Conservation (phyloP, 2,888 invertebrate species). For the Vesta saturnalis region DNA sequence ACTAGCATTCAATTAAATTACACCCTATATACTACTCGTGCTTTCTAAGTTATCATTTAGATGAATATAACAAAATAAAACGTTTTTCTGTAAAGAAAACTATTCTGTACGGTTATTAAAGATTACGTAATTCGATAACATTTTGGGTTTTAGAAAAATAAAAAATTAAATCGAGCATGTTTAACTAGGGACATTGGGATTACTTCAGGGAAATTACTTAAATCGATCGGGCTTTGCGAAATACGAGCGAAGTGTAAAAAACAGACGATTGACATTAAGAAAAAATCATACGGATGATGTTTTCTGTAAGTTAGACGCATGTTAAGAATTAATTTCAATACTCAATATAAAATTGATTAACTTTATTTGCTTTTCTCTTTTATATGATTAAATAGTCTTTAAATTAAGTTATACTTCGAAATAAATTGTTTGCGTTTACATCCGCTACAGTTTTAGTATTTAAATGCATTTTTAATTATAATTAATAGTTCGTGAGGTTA, state of each 20-base stretch:
- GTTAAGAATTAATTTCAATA: slow-evolving; percentile 15
- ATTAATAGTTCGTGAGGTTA: background rate
- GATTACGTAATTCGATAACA: background rate
- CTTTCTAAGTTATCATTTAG: no score
- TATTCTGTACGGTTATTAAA: background rate
- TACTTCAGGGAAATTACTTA: slow-evolving; percentile 49
- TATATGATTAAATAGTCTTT: background rate
- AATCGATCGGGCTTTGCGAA: slow-evolving; percentile 37
- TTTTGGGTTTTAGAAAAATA: slow-evolving; percentile 37
- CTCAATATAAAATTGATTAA: slow-evolving; percentile 27
- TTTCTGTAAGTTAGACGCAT: slow-evolving; percentile 26
- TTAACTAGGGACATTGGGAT: slow-evolving; percentile 46
- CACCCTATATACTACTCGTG: no score
- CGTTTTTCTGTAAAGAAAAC: no score
- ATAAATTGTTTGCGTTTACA: slow-evolving; percentile 2
- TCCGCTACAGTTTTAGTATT: background rate
- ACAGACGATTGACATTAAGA: slow-evolving; percentile 24
- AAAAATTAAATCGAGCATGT: slow-evolving; percentile 46
- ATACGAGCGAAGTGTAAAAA: slow-evolving; percentile 24
- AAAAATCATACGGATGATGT: slow-evolving; percentile 24
- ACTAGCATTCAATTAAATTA: no score
- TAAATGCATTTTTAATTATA: background rate
- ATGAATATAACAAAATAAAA: no score
- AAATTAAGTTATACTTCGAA: background rate
- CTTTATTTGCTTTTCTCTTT: slow-evolving; percentile 22